phyloP scores from a whole-genome alignment of 2,888 invertebrate species.

The Xanthorhoe spadicearia region DNA sequence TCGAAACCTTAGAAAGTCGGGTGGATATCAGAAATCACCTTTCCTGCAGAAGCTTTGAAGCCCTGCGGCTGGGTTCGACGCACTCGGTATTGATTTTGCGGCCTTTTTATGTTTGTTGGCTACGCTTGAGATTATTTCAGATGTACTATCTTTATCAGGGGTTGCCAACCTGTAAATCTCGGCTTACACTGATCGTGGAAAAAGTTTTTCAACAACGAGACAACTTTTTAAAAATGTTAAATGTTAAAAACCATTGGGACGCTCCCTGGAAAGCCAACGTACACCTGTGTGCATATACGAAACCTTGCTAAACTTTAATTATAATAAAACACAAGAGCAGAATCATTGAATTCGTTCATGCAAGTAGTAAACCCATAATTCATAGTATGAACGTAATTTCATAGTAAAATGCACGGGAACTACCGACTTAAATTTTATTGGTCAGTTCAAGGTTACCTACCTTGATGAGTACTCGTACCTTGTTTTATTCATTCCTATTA shows the following conservation, averaged over 20 bases:
- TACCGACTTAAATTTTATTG: slow-evolving; percentile 9
- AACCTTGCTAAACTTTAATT: slow-evolving; percentile 45
- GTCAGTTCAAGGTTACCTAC: slow-evolving; percentile 2
- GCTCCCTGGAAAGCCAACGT: no score
- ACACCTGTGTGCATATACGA: slow-evolving; percentile 38
- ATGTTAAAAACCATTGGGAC: no score
- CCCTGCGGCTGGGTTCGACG: slow-evolving; percentile 58
- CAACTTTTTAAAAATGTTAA: no score
- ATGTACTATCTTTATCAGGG: not conserved
- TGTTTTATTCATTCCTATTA: no score
- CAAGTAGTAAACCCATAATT: slow-evolving; percentile 20
- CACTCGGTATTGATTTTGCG: slow-evolving; percentile 55
- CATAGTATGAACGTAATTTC: slow-evolving; percentile 12
- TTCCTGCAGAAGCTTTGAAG: slow-evolving; percentile 51
- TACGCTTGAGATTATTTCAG: slow-evolving; percentile 32
- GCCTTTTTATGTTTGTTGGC: slow-evolving; percentile 35
- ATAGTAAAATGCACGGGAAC: slow-evolving; percentile 3
- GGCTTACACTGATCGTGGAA: no score
- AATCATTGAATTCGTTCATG: slow-evolving; percentile 5
- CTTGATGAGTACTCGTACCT: no score
- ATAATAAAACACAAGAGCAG: slow-evolving; percentile 38
- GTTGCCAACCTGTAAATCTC: no score
- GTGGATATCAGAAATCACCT: slow-evolving; percentile 57
- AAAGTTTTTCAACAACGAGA: no score
- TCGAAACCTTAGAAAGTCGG: slow-evolving; percentile 54